Percentiles rank a stretch among this genome's conserved stretches.
These are phyloP conservation scores for Anoura caudifer DNA, from an alignment of 2,113 vertebrate species.

Conservation along the genomic window DNA sequence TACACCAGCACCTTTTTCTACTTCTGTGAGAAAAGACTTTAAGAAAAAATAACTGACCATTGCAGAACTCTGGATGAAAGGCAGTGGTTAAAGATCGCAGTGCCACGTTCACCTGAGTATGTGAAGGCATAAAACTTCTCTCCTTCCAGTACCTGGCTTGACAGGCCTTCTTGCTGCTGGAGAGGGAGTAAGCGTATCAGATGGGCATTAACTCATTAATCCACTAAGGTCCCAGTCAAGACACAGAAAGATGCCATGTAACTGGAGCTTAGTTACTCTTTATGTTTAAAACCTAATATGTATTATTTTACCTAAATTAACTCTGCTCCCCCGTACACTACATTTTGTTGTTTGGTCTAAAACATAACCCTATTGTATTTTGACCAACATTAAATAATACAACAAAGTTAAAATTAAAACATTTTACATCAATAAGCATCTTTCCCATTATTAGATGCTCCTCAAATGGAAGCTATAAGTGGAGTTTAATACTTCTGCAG, in stretches of 20 bases:
- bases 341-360: neutral
- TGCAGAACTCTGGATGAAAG: neutral
- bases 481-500: conserved; percentile 3
- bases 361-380: neutral
- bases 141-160: neutral
- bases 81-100: neutral
- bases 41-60: neutral
- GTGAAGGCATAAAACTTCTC: neutral
- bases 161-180: neutral
- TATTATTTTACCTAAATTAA: conserved; percentile 20
- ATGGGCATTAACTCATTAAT: neutral
- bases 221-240: neutral
- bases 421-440: conserved; percentile 1
- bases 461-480: neutral
- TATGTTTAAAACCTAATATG: neutral
- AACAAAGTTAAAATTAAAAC: conserved; percentile 34
- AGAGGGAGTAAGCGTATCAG: neutral
- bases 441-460: neutral
- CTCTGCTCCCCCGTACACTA: neutral
- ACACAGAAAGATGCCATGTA: neutral
- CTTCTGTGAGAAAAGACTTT: neutral
- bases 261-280: neutral
- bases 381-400: neutral
- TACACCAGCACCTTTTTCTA: neutral
- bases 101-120: neutral